Base-by-base conservation (phyloP, 2,113 vertebrate species). In the Ellobius talpinus region DNA sequence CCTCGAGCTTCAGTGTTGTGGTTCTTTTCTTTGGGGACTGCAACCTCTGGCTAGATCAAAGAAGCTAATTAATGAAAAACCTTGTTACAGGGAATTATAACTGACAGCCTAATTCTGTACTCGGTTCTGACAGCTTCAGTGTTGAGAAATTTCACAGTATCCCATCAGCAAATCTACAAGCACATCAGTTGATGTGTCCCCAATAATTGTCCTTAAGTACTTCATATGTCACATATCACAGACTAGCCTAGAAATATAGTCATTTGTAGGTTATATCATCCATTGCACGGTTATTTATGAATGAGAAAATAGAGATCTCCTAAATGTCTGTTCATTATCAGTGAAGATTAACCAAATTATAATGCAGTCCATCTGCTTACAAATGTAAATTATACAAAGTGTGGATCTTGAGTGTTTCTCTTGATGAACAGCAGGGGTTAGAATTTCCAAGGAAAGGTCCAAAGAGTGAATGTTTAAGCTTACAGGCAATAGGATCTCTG, bases 11-110 rank as follows among this genome's bases (percentile, higher is more conserved):
- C 26, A 65, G 0, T 63, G 42, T 86, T 93, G 58, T 95, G 84
- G 84, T 85, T 85, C 94, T 96, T 92, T 82, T 50, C 73, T 29
- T 95, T 92, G 7, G 92, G 82, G 90, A 98, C 24, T 63, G 58
- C 24, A 91, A 98, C 50, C 90, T 96, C 74, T 36, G 79, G 55
- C 87, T 96, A 2, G 3, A 97, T 96, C 95, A 97, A 95, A 97
- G 90, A 82, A 94, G 65, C 87, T 97, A 98, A 98, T 98, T 94
- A 97, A 92, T 47, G 45, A 96, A 55, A 96, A 98, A 97, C 42
- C 55, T 89, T 93, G 73, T 93, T 96, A 58, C 0, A 93, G 93
- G n/a, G 33, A 84, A 98, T 81, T 92, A 95, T 92, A 97, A 98
- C 97, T 78, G 79, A 98, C 96, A 98, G 74, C 88, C 95, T 97